Evolutionary conservation across 2,888 invertebrate genomes (phyloP).

Genomic region (Panzeria rudis): DNA sequence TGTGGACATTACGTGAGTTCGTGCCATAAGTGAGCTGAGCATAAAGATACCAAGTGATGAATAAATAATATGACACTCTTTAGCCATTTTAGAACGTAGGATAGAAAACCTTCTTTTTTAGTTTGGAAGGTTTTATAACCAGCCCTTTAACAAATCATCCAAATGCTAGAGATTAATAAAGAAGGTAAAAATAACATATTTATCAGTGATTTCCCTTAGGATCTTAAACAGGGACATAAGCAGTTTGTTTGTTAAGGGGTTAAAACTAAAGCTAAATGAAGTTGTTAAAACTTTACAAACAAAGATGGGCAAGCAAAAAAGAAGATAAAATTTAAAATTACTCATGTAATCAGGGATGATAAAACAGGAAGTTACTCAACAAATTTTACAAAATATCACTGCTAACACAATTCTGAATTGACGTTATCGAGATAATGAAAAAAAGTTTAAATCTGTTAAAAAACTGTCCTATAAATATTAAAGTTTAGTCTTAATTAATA

Average conservation of each 20-base stretch:
- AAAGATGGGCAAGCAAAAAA: neutral
- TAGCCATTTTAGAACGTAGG: slow-evolving; percentile 52
- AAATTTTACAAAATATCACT: neutral
- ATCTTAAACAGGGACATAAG: slow-evolving; percentile 16
- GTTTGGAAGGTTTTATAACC: neutral
- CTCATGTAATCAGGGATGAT: neutral
- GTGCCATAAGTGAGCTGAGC: slow-evolving; percentile 62
- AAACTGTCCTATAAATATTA: too few relatives aligned
- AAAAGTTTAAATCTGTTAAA: too few relatives aligned
- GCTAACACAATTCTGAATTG: too few relatives aligned
- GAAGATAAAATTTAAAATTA: neutral
- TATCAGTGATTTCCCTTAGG: slow-evolving; percentile 63
- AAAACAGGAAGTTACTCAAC: neutral
- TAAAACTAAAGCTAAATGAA: slow-evolving; percentile 37
- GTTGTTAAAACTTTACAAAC: slow-evolving; percentile 18
- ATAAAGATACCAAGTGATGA: slow-evolving; percentile 45
- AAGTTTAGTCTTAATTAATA: too few relatives aligned
- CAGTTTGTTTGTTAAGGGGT: slow-evolving; percentile 30
- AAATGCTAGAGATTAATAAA: neutral
- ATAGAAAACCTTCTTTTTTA: slow-evolving; percentile 23
- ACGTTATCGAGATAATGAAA: too few relatives aligned
- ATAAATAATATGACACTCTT: slow-evolving; percentile 71
- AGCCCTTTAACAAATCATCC: slow-evolving; percentile 12
- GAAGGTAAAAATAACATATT: slow-evolving; percentile 1
- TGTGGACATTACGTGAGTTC: slow-evolving; percentile 63